Base-by-base conservation (phyloP, 2,888 invertebrate species). In the Leptopterna dolabrata region DNA sequence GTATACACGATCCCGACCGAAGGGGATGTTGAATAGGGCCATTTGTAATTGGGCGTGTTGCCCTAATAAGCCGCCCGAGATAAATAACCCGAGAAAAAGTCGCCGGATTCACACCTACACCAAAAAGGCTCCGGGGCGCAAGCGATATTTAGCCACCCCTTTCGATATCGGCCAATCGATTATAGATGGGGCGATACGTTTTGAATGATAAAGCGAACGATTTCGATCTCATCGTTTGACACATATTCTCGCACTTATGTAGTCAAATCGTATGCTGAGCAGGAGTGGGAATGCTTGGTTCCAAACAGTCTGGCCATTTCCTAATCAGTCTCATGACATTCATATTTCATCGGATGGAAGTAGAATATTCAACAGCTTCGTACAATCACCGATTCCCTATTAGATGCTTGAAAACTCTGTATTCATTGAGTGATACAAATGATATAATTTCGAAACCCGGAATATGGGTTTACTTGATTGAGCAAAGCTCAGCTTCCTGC, bases 81-180 rank as follows among this genome's bases (percentile, higher is more conserved):
- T 55, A 55, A 81, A 81, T 29, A 55, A 81, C 55, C 4, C 24
- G 41, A 19, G 55, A 29, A 81, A 81, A 81, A 81, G 81, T 81
- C 81, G 14, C 80, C 80, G 81, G 81, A 81, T 81, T 81, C 81
- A 81, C 81, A 81, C 81, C 81, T 81, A 81, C 81, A 81, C 81
- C 29, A 36, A 78, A 78, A 43, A 29, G 47, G 81, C 81, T 51
- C 55, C 24, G 27, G 81, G 81, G 51, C 19, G 30, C 55, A 51
- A 51, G 51, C 55, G 81, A 81, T 81, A 81, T 81, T 81, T 81
- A 81, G 81, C 45, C 55, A 63, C 45, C 45, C 14, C 76, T 81
- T 55, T 30, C 47, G 51, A 51, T 81, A 81, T 81, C 81, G 45
- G 29, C 51, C 55, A 11, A 81, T 81, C 81, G 81, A 81, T 81